Evolutionary conservation across 2,797 vertebrate genomes (phyloP), one percentile per base, ranked within the genome.

Genomic region (Xiphophorus birchmanni): DNA sequence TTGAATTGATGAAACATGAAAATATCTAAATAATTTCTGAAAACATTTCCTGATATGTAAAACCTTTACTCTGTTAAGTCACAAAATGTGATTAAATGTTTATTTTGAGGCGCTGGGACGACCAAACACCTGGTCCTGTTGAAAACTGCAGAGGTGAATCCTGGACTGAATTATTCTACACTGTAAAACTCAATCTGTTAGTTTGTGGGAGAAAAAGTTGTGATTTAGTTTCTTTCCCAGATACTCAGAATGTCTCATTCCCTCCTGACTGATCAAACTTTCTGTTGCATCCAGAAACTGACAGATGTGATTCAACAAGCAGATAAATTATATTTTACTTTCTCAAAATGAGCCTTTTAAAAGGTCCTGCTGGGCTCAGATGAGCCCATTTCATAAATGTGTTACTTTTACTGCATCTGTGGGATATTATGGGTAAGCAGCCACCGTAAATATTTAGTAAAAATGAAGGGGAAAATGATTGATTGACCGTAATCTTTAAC

Each of bases 391-490:
- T 35, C 40, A 74, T 21, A 50, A 29, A 40, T 0, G 7, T 45
- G 21, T 29, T 13, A 50, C 73, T 74, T 37, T 40, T 12, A 9
- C 44, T 0, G 60, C 29, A 37, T 60, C 32, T 72, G 69, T 32
- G 9, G 69, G 54, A 35, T 23, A 42, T 47, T 75, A 56, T 8
- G 23, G 52, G 56, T 54, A 6, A 18, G 35, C 29, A n/a, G 60
- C 29, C 32, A 12, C 63, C 18, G 40, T 58, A 63, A 73, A 69
- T 74, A 75, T 81, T 76, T 60, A 37, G 17, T 1, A 44, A 9
- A 56, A 74, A 65, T 77, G 44, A 63, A 40, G 52, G 10, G 29
- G 37, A 50, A 67, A 69, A 47, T 56, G 32, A 5, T 78, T 72
- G 54, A 52, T 74, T 23, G 69, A 11, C 8, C 23, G 21, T 75